Evolutionary conservation across 2,888 invertebrate genomes (phyloP), one percentile per base, ranked within the genome.

Genomic region (Eupithecia vulgata): DNA sequence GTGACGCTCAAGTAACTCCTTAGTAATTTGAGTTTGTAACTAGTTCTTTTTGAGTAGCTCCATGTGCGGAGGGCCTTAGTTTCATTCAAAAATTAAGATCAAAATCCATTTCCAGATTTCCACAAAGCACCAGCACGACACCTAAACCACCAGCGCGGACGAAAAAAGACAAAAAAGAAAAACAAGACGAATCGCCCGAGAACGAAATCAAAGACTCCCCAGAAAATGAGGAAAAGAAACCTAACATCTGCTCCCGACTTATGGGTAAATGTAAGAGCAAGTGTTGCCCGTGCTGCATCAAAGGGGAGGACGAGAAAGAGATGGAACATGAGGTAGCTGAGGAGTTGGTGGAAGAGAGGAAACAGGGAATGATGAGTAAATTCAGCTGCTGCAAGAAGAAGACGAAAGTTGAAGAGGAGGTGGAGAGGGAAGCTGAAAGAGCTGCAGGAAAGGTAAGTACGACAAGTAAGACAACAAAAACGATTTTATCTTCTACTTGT

Each of bases 261-360:
- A 87, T 93, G 83, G 90, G 90, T 4, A 94, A 94, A 78, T 94
- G 93, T 75, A 91, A 90, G 73, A 80, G 84, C 10, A 91, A 90
- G 78, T 94, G 95, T 77, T 95, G 95, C 76, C 88, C 94, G n/a
- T 93, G 93, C 78, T 95, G 94, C 76, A 82, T 87, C 34, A 92
- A 91, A 77, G 84, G 85, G 2, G 85, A 88, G 42, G 89, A 83
- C 61, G 83, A 82, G 40, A 85, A 85, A 57, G 88, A 13, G 78
- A 78, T 48, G 70, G 68, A 72, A 71, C 68, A 70, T 40, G 71
- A 74, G 65, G 45, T 15, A 13, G 61, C 45, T 30, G 74, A 72
- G 17, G 81, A 80, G 68, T 81, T 81, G 48, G 77, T 78, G 30
- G 75, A 82, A 78, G 75, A 79, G 78, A 77, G 79, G 71, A 89